A percentile compares a stretch with the other conserved stretches of the same genome.
phyloP scores from a whole-genome alignment of 2,888 invertebrate species.

The Rhorus exstirpatorius region DNA sequence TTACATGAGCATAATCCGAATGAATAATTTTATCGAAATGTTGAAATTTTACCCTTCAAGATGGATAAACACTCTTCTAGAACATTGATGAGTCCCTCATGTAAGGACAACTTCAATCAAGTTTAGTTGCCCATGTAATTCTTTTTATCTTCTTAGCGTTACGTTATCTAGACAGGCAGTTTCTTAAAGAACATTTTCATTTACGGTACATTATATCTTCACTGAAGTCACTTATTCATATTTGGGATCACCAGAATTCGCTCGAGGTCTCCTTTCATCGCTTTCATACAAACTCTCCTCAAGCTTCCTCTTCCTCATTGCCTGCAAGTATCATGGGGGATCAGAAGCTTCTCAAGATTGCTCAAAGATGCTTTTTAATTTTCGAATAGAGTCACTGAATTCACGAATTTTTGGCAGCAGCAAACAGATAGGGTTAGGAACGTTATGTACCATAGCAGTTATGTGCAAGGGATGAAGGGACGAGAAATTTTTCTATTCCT shows the following conservation, averaged over 20 bases:
- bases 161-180: no score
- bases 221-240: no score
- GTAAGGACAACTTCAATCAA: no score
- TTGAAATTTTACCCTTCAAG: no score
- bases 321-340: slow-evolving; percentile 5
- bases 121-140: no score
- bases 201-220: no score
- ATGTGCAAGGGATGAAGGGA: slow-evolving; percentile 23
- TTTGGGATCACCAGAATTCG: background rate
- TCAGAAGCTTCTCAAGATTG: slow-evolving; percentile 43
- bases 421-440: slow-evolving; percentile 7
- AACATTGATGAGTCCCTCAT: no score
- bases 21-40: no score
- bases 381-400: slow-evolving; percentile 30
- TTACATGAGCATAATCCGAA: no score
- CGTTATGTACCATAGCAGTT: slow-evolving; percentile 10
- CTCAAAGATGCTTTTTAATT: slow-evolving; percentile 32
- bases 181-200: no score
- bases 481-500: slow-evolving; percentile 1
- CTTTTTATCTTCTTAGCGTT: no score
- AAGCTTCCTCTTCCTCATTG: slow-evolving; percentile 34
- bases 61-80: no score
- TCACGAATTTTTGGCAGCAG: slow-evolving; percentile 14
- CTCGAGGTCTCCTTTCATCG: background rate
- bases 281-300: slow-evolving; percentile 24